Percentiles rank a stretch among this genome's conserved stretches.
Evolutionary conservation across 2,113 vertebrate species (phyloP).

Genomic region (Tretioscincus oriximinensis): DNA sequence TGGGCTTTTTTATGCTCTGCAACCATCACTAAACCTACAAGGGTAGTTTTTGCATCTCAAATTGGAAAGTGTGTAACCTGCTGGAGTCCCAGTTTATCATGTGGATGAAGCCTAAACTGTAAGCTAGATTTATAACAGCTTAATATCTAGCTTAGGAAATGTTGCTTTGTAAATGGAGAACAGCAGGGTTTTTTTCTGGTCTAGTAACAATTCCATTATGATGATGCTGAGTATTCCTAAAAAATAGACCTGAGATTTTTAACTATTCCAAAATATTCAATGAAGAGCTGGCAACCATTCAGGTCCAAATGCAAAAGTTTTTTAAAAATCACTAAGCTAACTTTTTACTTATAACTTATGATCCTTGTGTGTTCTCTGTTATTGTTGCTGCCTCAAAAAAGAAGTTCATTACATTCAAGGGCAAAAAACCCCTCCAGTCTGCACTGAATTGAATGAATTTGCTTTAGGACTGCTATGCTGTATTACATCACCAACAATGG

Average conservation of each 20-base stretch:
- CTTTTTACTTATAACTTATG: neutral
- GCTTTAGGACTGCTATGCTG: too few relatives aligned
- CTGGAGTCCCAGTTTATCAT: neutral
- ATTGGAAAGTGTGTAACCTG: too few relatives aligned
- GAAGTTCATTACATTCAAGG: neutral
- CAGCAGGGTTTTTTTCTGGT: neutral
- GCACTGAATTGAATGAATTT: neutral
- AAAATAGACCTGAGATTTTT: neutral
- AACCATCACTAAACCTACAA: neutral
- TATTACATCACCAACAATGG: constrained; percentile 1
- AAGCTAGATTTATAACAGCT: neutral
- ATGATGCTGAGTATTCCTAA: neutral
- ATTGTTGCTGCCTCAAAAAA: neutral
- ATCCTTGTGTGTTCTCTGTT: neutral
- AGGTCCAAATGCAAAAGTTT: neutral
- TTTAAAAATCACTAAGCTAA: neutral
- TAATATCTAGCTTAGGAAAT: neutral
- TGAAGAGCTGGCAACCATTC: neutral
- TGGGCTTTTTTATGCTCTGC: neutral
- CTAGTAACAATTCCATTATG: neutral
- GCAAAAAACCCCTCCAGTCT: neutral
- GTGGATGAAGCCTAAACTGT: too few relatives aligned
- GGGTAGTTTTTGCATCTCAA: neutral
- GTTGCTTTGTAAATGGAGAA: neutral
- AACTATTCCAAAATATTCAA: neutral